Conservation (phyloP, 1,140 invertebrate species). For the Cylas formicarius region DNA sequence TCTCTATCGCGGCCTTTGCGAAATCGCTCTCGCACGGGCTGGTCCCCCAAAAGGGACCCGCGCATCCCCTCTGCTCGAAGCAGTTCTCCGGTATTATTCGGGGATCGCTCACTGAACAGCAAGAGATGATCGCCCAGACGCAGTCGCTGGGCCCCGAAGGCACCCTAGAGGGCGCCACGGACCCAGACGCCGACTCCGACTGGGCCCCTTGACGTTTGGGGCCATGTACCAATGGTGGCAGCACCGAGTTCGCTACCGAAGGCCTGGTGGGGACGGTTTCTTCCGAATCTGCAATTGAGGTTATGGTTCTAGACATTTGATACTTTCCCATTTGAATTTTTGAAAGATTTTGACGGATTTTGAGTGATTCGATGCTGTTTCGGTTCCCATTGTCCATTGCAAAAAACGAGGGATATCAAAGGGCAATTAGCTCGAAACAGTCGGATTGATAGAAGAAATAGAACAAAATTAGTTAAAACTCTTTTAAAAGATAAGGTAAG, state of each 20-base stretch:
- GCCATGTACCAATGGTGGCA: slow-evolving; percentile 30
- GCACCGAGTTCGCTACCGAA: slow-evolving; percentile 20
- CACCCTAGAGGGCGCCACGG: slow-evolving; percentile 12
- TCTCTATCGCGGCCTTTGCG: slow-evolving; percentile 45
- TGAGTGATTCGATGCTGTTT: no score
- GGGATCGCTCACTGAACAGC: slow-evolving; percentile 47
- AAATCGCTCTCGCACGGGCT: slow-evolving; percentile 53
- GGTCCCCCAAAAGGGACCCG: slow-evolving; percentile 53
- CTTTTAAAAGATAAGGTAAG: no score
- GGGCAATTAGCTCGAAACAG: no score
- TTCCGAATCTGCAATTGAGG: no score
- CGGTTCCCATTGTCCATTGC: no score
- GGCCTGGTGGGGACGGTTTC: slow-evolving; percentile 21
- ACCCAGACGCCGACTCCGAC: not conserved
- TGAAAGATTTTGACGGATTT: no score
- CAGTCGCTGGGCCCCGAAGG: slow-evolving; percentile 42
- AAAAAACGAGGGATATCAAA: no score
- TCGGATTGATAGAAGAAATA: no score
- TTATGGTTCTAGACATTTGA: no score
- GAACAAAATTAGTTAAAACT: no score
- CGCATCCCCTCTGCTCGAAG: slow-evolving; percentile 58
- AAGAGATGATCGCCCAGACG: slow-evolving; percentile 60
- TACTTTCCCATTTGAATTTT: no score
- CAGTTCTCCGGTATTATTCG: slow-evolving; percentile 47
- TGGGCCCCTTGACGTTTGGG: not conserved